Evolutionary conservation across 2,797 vertebrate genomes (phyloP).

Genomic region (Parauchenoglanis punctatus): DNA sequence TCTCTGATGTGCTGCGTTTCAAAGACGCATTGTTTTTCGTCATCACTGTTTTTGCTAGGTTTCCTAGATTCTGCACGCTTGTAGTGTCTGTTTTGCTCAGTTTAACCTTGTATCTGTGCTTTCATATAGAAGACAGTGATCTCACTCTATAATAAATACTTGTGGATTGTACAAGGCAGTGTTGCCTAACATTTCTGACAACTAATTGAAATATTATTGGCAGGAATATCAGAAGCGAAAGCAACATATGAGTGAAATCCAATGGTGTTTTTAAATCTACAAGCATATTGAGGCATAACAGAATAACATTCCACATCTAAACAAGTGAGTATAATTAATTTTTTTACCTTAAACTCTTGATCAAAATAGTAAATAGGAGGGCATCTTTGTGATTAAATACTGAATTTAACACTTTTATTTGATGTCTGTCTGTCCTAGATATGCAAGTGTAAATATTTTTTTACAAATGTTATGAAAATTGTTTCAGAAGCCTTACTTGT

Average conservation of each 20-base stretch:
- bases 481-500: not conserved
- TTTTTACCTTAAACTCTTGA: not conserved
- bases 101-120: too few relatives aligned
- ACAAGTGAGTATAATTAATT: not conserved
- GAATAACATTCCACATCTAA: not conserved
- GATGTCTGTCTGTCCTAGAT: not conserved
- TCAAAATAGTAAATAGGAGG: not conserved
- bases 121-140: too few relatives aligned
- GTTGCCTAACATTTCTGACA: not conserved
- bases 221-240: not conserved
- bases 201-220: not conserved
- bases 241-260: not conserved
- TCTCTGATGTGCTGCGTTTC: too few relatives aligned
- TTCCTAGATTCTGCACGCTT: too few relatives aligned
- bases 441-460: not conserved
- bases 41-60: too few relatives aligned
- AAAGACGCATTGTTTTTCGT: too few relatives aligned
- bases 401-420: not conserved
- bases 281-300: not conserved
- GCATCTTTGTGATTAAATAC: not conserved
- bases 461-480: not conserved
- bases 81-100: too few relatives aligned
- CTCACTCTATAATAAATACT: too few relatives aligned
- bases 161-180: too few relatives aligned
- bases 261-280: not conserved